phyloP scores from a whole-genome alignment of 2,888 invertebrate genomes.

The Pseudococcus viburni region DNA sequence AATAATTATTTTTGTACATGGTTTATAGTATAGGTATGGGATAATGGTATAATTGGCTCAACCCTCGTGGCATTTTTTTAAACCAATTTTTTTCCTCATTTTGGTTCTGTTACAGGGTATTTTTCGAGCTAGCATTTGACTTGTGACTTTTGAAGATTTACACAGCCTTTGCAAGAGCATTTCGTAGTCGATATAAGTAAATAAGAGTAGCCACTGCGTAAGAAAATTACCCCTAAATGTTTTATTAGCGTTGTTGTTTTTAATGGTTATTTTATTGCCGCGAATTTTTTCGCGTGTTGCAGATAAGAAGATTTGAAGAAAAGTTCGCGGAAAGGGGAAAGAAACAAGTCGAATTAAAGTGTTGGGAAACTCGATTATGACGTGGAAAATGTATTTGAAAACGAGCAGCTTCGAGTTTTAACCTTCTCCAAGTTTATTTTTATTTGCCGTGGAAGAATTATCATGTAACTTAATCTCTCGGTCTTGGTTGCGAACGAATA shows the following conservation, averaged over 20 bases:
- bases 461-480: background rate
- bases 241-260: background rate
- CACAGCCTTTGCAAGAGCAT: too few relatives aligned
- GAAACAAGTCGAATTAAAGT: background rate
- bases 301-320: background rate
- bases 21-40: background rate
- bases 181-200: background rate
- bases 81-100: background rate
- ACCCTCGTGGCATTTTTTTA: background rate
- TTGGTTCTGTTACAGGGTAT: background rate
- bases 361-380: background rate
- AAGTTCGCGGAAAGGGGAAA: background rate
- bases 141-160: background rate
- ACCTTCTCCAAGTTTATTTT: background rate
- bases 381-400: background rate
- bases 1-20: constrained; percentile 31
- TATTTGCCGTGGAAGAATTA: background rate
- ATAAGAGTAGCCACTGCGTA: background rate
- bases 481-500: background rate
- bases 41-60: constrained; percentile 1
- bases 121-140: too few relatives aligned
- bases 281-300: background rate
- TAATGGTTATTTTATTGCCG: background rate
- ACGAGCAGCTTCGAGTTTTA: constrained; percentile 1
- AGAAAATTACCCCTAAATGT: background rate